phyloP scores from a whole-genome alignment of 2,888 invertebrate species.

The Agrotis exclamationis region DNA sequence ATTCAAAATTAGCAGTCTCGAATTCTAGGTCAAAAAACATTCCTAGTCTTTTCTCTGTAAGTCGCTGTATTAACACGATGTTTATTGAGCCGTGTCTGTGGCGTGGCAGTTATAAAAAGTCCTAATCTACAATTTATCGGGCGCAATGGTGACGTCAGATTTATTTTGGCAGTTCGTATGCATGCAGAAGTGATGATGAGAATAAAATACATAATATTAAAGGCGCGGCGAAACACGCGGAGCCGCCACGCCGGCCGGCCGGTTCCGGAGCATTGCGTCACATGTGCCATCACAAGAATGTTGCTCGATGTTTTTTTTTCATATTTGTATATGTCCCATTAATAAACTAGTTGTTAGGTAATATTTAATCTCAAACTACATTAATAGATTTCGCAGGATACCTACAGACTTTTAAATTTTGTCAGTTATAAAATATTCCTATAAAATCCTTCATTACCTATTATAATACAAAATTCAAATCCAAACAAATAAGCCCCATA shows the following conservation, averaged over 20 bases:
- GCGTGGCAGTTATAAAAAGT: constrained; percentile 48
- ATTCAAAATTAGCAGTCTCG: constrained; percentile 17
- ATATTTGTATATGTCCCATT: neutral
- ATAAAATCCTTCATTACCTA: neutral
- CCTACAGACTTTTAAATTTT: neutral
- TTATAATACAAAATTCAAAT: neutral
- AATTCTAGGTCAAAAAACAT: constrained; percentile 29
- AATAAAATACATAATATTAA: constrained; percentile 69
- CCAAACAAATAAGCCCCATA: neutral
- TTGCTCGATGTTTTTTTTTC: constrained; percentile 23
- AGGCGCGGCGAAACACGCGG: constrained; percentile 65
- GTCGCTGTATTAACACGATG: neutral
- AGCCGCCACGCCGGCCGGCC: constrained; percentile 63
- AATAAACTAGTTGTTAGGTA: neutral
- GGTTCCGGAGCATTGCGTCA: constrained; percentile 71
- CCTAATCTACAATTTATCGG: constrained; percentile 48
- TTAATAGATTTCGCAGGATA: no score
- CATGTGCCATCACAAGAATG: constrained; percentile 54
- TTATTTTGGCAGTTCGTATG: constrained; percentile 73
- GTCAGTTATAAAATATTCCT: neutral
- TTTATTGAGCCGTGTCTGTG: constrained; percentile 43
- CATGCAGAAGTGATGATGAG: constrained; percentile 68
- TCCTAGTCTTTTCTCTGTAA: constrained; percentile 18
- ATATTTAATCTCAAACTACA: neutral
- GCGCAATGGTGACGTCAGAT: constrained; percentile 73